phyloP scores from a whole-genome alignment of 2,888 invertebrate genomes.

The Cheilosia grossa region DNA sequence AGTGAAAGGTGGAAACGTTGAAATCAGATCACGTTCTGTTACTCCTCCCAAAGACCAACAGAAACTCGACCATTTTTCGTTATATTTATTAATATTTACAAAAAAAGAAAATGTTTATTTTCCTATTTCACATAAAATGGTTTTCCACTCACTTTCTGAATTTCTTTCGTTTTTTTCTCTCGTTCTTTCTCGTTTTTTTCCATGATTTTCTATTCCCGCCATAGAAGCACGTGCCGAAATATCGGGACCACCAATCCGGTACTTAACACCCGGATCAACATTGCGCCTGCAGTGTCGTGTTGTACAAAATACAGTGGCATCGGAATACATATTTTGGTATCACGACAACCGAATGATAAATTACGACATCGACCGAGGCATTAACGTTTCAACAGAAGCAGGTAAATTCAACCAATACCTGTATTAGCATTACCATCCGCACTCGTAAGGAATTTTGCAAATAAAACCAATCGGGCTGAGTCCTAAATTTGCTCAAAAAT shows the following conservation, averaged over 20 bases:
- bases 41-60: background rate
- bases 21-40: background rate
- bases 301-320: conserved; percentile 92
- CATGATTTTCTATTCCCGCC: conserved; percentile 56
- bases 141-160: conserved; percentile 62
- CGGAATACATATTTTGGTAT: conserved; percentile 94
- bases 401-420: conserved; percentile 83
- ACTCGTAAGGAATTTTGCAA: conserved; percentile 8
- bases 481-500: background rate
- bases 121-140: conserved; percentile 9
- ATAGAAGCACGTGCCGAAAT: conserved; percentile 94
- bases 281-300: conserved; percentile 92
- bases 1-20: background rate
- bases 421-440: background rate
- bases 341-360: conserved; percentile 96
- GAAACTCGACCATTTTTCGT: background rate
- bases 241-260: conserved; percentile 92
- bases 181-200: background rate
- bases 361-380: conserved; percentile 93
- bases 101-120: conserved; percentile 11
- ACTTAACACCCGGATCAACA: conserved; percentile 93
- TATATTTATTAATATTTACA: background rate
- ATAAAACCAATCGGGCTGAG: conserved; percentile 2
- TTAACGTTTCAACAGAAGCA: conserved; percentile 92
- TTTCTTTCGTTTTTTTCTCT: conserved; percentile 24